Base-by-base conservation (phyloP, 2,888 invertebrate genomes). In the Sphaerophoria rueppellii region DNA sequence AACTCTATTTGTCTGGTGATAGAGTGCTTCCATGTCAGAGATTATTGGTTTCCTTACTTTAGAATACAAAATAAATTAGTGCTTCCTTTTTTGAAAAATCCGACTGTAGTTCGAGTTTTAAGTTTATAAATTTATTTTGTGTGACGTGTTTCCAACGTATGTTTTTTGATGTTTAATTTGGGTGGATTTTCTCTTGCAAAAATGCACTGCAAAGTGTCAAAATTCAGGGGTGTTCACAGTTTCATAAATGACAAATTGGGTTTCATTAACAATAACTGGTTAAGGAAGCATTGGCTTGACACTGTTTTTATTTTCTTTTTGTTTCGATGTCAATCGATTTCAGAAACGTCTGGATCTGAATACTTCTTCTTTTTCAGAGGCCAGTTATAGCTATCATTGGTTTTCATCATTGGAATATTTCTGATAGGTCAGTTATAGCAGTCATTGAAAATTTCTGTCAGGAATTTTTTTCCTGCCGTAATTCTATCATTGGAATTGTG, bases 1-100 rank as follows among this genome's bases (percentile, higher is more conserved):
- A 86, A 97, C 92, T 89, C 95, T 95, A 92, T 96, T 98, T 12
- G 98, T 98, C 93, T 98, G 96, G 91, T 97, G 97, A 91, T 98
- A 98, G 11, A 98, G 92, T 0, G 94, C 91, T 89, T 98, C 98
- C 98, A 98, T 97, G 87, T 89, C 92, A 50, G 24, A 24, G 2
- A 2, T 50, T 35, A 5, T 11, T 0, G 3, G 12, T 40, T 40
- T 11, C 4, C 16, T 37, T 14, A 1, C 16, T 6, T 24, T 24
- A 0, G 12, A 7, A 6, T 6, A 57, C 9, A 35, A 57, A 35
- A 57, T 9, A 37, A 57, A 2, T 14, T 35, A 4, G 35, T 14
- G n/a, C 7, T 11, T 5, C 4, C 9, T 14, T 57, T 14, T 14
- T 14, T 40, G 24, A 6, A 24, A 7, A 6, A 9, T 24, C 24